Base-by-base conservation (phyloP, 2,113 vertebrate genomes). In the Lasiurus borealis region DNA sequence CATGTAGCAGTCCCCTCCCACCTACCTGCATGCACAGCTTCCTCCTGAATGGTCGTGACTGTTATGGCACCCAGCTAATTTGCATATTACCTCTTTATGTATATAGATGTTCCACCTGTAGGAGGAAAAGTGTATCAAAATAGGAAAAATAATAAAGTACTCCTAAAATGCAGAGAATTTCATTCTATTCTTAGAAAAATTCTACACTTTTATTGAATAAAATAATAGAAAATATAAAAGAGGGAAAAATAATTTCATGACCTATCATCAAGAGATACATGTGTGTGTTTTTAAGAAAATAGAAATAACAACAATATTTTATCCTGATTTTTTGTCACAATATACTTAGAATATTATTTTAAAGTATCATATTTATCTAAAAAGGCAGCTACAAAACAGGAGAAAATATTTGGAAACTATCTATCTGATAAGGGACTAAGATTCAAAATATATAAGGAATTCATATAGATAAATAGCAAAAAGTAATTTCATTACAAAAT, bases 181-280 rank as follows among this genome's bases (percentile, higher is more conserved):
- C 5, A 71, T 69, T 77, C 46, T 85, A 52, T 44, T 91, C 50
- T 69, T 80, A 76, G 64, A 81, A 81, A 90, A 91, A 76, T 48
- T 23, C 75, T 73, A n/a, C 15, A 59, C 48, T 8, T 64, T 72
- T 50, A 72, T 25, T 73, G 59, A 82, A 48, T n/a, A 48, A 80
- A 64, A 90, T 94, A 72, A 31, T 29, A 62, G 25, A 10, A 87
- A 54, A 40, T 40, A 40, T 40, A 40, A 86, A 90, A 62, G 23
- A 75, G 40, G 44, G n/a, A 36, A 46, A 59, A 89, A 36, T 25
- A 73, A 80, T 40, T 96, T 87, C 5, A 76, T 27, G 69, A 50
- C 1, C 10, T 69, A 15, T 8, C 29, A 69, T 23, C 8, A 31
- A 92, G 31, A 80, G 10, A 90, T 57, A 27, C 6, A 34, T 27